phyloP scores from a whole-genome alignment of 2,113 vertebrate species.

The Carettochelys insculpta region DNA sequence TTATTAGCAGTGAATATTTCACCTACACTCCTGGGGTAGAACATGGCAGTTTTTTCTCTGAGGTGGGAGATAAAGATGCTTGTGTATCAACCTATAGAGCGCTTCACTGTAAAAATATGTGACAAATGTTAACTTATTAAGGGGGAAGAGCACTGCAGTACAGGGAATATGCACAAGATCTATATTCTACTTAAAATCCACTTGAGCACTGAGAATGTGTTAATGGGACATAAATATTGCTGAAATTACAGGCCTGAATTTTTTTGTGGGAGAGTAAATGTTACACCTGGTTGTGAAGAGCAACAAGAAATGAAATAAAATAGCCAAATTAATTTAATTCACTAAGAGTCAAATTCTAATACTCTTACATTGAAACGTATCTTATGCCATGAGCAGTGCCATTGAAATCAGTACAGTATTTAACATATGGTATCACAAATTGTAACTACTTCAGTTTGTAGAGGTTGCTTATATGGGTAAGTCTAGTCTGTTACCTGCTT shows the following conservation, averaged over 20 bases:
- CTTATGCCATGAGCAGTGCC: not conserved
- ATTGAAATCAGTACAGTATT: not conserved
- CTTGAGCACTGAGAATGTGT: not conserved
- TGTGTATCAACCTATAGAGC: not conserved
- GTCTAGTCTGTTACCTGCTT: not conserved
- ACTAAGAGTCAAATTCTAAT: slow-evolving; percentile 18
- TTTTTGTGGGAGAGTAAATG: slow-evolving; percentile 32
- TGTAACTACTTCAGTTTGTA: not conserved
- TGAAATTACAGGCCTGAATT: slow-evolving; percentile 8
- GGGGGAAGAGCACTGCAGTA: not conserved
- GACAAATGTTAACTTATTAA: slow-evolving; percentile 18
- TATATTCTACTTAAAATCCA: slow-evolving; percentile 26
- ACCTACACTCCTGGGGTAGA: not conserved
- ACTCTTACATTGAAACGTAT: not conserved
- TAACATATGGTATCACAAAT: not conserved
- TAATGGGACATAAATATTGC: not conserved
- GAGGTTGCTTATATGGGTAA: not conserved
- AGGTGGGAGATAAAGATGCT: not conserved
- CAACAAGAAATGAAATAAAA: not conserved
- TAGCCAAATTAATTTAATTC: not conserved
- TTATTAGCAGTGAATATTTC: not conserved
- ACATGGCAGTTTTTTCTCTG: not conserved
- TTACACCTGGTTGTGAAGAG: slow-evolving; percentile 9
- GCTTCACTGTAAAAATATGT: not conserved
- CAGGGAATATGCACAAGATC: not conserved